Evolutionary conservation across 2,888 invertebrate species (phyloP), one percentile per base, ranked within the genome.

Genomic region (Operophtera brumata): DNA sequence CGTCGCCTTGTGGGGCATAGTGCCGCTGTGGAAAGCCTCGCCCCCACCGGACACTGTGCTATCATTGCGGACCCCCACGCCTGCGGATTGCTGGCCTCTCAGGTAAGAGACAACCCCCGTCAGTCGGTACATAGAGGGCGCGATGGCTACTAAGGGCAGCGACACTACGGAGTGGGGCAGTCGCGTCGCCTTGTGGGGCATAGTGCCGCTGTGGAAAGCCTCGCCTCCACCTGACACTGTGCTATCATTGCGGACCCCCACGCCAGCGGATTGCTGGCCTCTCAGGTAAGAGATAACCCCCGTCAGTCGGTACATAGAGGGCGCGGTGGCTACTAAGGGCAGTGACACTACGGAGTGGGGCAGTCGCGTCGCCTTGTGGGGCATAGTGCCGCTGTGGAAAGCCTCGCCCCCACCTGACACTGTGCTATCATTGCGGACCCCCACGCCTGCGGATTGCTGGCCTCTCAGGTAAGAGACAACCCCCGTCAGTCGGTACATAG

Each of bases 81-180:
- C 83, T 20, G 78, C 85, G 0, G 86, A 90, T 63, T 90, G 90
- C 66, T 90, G 89, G 89, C 84, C 90, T 50, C 84, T 88, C 63
- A 79, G 78, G 89, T 86, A 63, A 69, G 65, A n/a, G n/a, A n/a
- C n/a, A n/a, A n/a, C n/a, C n/a, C n/a, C 57, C 5, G 6, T 40
- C 13, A 10, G 4, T 20, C 57, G 48, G 42, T 75, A 74, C 70
- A 4, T 20, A 20, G 20, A 20, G 20, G 20, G 20, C 37, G 72
- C 71, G 12, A 62, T 60, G 30, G 80, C 75, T 4, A 62, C 67
- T 30, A 75, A 69, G 65, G 84, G 86, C 34, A 72, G 66, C 30
- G 70, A 76, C 60, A 88, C 88, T 32, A 63, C 70, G 37, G 84
- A 79, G 64, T 84, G 83, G 78, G 81, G 79, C 14, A 78, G 81